Evolutionary conservation across 92 coral and sea anemone genomes (phyloP).

Genomic region (Scolanthus callimorphus): DNA sequence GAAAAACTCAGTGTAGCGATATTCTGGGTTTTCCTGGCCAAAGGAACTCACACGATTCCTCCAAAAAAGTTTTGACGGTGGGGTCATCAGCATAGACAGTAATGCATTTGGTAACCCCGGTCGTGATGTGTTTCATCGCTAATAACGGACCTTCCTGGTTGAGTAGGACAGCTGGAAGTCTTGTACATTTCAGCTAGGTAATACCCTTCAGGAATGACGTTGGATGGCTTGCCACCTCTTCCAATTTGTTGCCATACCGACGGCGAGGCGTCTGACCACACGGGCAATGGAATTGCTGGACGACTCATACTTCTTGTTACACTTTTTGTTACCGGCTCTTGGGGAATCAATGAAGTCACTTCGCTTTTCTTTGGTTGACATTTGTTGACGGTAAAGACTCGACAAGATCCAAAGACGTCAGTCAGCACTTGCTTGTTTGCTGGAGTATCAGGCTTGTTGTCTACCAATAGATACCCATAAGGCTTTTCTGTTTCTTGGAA

Average conservation of each 20-base stretch:
- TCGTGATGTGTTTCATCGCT: neutral
- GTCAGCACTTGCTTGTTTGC: conserved; percentile 14
- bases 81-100: conserved; percentile 2
- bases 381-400: no score
- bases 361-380: no score
- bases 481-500: conserved; percentile 23
- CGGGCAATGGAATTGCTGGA: no score
- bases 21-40: no score
- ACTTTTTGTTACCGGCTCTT: no score
- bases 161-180: conserved; percentile 24
- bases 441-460: conserved; percentile 20
- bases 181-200: conserved; percentile 29
- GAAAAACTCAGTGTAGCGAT: no score
- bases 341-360: no score
- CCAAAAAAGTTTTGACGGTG: neutral
- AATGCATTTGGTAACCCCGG: neutral
- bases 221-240: no score
- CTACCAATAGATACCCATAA: conserved; percentile 7
- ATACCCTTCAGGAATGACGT: conserved; percentile 30
- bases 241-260: no score
- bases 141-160: conserved; percentile 17
- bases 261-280: no score
- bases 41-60: no score
- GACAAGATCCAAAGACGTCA: neutral
- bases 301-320: no score